Evolutionary conservation across 1,140 invertebrate species (phyloP).

Genomic region (Eurytemora carolleeae): DNA sequence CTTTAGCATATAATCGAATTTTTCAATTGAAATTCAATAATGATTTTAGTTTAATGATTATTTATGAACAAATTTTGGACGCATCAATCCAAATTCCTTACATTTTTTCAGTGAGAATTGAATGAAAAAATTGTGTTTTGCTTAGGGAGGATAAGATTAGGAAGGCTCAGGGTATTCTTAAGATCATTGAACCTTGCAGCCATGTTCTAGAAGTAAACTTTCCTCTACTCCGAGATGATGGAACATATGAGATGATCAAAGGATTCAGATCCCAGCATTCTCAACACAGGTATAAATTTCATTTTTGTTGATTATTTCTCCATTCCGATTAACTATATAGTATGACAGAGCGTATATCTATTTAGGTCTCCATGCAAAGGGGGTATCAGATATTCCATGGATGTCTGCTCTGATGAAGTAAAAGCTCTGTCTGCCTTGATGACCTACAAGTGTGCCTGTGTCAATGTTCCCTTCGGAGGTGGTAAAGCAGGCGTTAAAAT

Average conservation of each 20-base stretch:
- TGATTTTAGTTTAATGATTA: too few species aligned
- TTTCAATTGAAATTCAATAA: too few species aligned
- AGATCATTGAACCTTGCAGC: constrained; percentile 83
- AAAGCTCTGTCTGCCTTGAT: constrained; percentile 91
- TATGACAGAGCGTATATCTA: too few species aligned
- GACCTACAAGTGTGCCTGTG: constrained; percentile 89
- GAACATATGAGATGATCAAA: constrained; percentile 88
- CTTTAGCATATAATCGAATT: too few species aligned
- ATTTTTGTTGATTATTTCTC: too few species aligned
- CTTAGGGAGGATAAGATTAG: constrained; percentile 60
- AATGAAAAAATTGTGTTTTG: too few species aligned
- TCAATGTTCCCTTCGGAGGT: constrained; percentile 89
- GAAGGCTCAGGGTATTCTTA: constrained; percentile 73
- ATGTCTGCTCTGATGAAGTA: constrained; percentile 76
- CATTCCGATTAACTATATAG: too few species aligned
- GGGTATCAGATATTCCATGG: constrained; percentile 48
- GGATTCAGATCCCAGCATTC: constrained; percentile 95
- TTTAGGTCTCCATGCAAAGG: constrained; percentile 12
- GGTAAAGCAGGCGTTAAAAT: constrained; percentile 96
- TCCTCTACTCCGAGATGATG: constrained; percentile 80
- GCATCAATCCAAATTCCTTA: too few species aligned
- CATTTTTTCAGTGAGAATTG: too few species aligned
- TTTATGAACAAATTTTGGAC: too few species aligned
- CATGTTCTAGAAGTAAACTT: constrained; percentile 85
- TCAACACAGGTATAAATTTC: constrained; percentile 61